A percentile compares a stretch with the other conserved stretches of the same genome.
These are phyloP conservation scores for Pterois miles DNA, from an alignment of 2,797 vertebrate species.

Conservation along the genomic window DNA sequence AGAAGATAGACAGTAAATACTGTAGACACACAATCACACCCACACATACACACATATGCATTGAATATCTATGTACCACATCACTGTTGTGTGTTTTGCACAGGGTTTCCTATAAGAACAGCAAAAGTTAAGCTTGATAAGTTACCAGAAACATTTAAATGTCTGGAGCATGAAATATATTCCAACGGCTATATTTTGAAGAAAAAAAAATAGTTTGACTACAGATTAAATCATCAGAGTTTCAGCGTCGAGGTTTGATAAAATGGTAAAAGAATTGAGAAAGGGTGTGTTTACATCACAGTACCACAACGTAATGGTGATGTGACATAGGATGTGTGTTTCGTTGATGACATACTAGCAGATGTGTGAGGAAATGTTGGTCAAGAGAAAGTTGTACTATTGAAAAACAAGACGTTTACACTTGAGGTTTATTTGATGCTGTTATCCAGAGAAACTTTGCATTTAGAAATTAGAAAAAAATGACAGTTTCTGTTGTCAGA, in stretches of 20 bases:
- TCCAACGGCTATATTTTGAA: background rate
- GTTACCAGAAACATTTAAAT: background rate
- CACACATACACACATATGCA: background rate
- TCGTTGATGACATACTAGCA: background rate
- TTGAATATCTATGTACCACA: background rate
- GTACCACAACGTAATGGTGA: conserved; percentile 2
- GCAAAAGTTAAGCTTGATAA: conserved; percentile 3
- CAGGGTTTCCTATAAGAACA: background rate
- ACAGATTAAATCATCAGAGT: background rate
- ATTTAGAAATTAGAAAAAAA: background rate
- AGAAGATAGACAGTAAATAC: background rate
- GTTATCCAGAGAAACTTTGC: background rate
- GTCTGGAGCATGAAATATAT: background rate
- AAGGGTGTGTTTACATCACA: conserved; percentile 13
- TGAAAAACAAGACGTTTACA: conserved; percentile 2
- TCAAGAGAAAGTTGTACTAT: conserved; percentile 12
- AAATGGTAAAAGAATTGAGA: background rate
- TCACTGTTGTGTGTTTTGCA: background rate
- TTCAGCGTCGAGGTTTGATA: background rate
- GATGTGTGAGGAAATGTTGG: background rate
- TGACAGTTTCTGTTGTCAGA: background rate
- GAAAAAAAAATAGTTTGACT: background rate
- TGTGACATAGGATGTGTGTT: conserved; percentile 19
- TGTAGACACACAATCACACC: background rate
- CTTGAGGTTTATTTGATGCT: background rate